Base-by-base conservation (phyloP, 2,797 vertebrate species). In the Selene dorsalis region DNA sequence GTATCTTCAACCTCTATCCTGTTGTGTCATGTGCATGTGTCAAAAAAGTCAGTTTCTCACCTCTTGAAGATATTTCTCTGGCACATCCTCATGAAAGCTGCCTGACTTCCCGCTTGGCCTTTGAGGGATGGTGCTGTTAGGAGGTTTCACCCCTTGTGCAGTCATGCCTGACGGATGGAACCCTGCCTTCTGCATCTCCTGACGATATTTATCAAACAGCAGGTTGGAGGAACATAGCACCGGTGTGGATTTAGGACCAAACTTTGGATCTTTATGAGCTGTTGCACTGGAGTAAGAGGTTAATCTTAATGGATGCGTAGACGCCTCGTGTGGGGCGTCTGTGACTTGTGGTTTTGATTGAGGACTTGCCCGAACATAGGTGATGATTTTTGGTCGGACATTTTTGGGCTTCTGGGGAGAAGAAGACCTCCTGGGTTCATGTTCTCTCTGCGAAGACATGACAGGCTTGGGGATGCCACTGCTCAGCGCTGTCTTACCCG, bases 371-470 rank as follows among this genome's bases (percentile, higher is more conserved):
- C 97, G 94, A 12, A 99, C 95, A 17, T 96, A 99, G 0, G 98
- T 99, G 85, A 99, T 99, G 80, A 99, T 99, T 94, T 98, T 99
- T 47, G 97, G 97, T 55, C 97, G 93, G 61, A 97, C 95, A 0
- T 96, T 96, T 91, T 98, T 98, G 77, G 96, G 96, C 71, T 96
- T 98, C 30, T 93, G 96, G 16, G 92, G 89, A 32, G 94, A 88
- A 14, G 93, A 93, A 2, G 83, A 83, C 62, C 76, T 89, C 12
- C 79, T 90, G 66, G 93, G 91, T 43, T 96, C 97, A 0, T 81
- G 52, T 38, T 95, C 97, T 62, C 93, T 93, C 79, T 94, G 89
- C 79, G 59, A 61, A 84, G 83, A 62, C 4, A 90, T 14, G 47
- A 95, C 90, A 6, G 96, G 94, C 92, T 98, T 98, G 30, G 97